Conservation (phyloP, 1,140 invertebrate species). For the Caenorhabditis tropicalis region DNA sequence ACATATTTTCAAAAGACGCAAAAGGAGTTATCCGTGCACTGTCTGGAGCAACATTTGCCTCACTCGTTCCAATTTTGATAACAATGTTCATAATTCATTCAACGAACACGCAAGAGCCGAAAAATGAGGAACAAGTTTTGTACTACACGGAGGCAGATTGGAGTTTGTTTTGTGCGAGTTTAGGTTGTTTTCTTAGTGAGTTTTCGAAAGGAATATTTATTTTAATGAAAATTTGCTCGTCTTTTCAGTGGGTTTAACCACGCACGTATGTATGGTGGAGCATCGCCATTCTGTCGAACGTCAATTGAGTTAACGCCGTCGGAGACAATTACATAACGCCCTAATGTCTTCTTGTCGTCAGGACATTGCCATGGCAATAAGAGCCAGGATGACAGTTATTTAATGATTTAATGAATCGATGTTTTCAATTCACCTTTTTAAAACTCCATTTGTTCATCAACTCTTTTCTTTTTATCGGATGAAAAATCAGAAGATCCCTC, state of each 20-base stretch:
- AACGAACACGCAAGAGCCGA: conserved; percentile 28
- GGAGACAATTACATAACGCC: conserved; percentile 29
- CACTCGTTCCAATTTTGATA: not conserved
- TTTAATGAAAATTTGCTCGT: conserved; percentile 23
- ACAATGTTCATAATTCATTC: conserved; percentile 37
- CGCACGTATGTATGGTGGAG: conserved; percentile 1
- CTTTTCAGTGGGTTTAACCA: conserved; percentile 29
- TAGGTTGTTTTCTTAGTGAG: not conserved
- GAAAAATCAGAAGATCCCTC: not conserved
- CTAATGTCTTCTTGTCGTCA: conserved; percentile 24
- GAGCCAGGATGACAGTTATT: conserved; percentile 43
- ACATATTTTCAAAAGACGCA: conserved; percentile 1
- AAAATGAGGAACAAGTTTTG: conserved; percentile 10
- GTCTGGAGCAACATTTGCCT: not conserved
- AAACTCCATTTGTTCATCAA: conserved; percentile 11
- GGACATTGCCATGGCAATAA: conserved; percentile 40
- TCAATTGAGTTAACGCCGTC: not conserved
- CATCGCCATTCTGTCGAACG: not conserved
- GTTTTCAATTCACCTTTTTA: not conserved
- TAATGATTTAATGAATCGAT: too few relatives aligned
- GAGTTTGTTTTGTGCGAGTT: not conserved
- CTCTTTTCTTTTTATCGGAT: not conserved
- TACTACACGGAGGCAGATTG: conserved; percentile 19
- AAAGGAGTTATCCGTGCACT: conserved; percentile 3
- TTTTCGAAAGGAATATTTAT: not conserved